These are phyloP conservation scores for Pocillopora meandrina DNA, from an alignment of 92 coral and sea anemone genomes.

Conservation along the genomic window DNA sequence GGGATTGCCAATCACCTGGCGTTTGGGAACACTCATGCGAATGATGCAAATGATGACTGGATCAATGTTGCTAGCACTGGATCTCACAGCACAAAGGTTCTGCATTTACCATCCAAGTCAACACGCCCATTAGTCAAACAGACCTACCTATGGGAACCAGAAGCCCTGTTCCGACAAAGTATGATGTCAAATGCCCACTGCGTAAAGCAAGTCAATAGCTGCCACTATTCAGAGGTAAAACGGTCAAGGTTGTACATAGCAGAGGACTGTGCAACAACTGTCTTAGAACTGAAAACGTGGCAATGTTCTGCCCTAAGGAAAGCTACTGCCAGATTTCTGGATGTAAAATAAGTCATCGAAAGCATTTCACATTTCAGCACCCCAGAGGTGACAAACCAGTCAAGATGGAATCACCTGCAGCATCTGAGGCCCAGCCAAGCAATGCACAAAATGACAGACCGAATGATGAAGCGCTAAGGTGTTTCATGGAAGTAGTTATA, in stretches of 20 bases:
- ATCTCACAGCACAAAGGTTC: slow-evolving; percentile 4
- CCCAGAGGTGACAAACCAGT: slow-evolving; percentile 34
- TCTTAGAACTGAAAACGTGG: slow-evolving; percentile 53
- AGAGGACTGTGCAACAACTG: slow-evolving; percentile 61
- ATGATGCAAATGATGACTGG: neutral
- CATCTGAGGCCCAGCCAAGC: slow-evolving; percentile 1
- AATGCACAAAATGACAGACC: neutral
- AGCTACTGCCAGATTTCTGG: slow-evolving; percentile 50
- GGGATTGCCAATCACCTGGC: too few species aligned
- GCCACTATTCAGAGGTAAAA: slow-evolving; percentile 49
- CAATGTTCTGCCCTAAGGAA: slow-evolving; percentile 51
- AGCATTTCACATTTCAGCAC: slow-evolving; percentile 63
- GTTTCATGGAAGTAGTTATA: neutral
- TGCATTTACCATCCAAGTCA: slow-evolving; percentile 12
- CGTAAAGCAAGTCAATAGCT: slow-evolving; percentile 53
- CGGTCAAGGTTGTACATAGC: slow-evolving; percentile 36
- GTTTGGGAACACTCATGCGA: too few species aligned
- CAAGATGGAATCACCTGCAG: neutral
- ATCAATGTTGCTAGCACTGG: slow-evolving; percentile 13
- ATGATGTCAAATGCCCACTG: neutral
- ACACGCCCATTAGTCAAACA: neutral
- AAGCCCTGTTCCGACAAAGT: neutral
- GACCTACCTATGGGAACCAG: neutral
- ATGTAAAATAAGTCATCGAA: slow-evolving; percentile 47
- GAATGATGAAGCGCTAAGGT: neutral